Evolutionary conservation across 2,888 invertebrate genomes (phyloP), one percentile per base, ranked within the genome.

Genomic region (Unio pictorum): DNA sequence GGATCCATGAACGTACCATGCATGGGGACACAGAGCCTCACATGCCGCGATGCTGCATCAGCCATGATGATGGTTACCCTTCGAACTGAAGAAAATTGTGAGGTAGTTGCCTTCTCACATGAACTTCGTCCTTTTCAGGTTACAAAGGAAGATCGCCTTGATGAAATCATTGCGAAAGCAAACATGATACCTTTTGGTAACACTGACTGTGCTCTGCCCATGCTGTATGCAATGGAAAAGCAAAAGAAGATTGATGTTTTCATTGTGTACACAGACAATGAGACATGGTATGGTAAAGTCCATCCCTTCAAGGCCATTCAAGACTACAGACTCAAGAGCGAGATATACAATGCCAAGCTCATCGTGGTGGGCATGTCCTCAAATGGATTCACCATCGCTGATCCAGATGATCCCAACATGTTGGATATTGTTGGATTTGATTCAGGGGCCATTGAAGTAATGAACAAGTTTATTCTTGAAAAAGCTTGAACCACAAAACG

Each of bases 241-340:
- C 92, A 93, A 55, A 91, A 93, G 80, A 90, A 76, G 75, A 92
- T 93, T 76, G 95, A 95, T 87, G 93, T 94, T 45, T 94, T 95
- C 88, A 92, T 95, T 66, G 93, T 94, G 87, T 92, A 94, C 87
- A 92, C 94, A 56, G 93, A 94, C 88, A 81, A 91, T 90, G 81
- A 86, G 82, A 78, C 89, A 76, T 61, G 81, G 74, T 78, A 85
- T 79, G 80, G 45, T 56, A 79, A 15, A 88, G 91, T 90, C 86
- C 93, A 90, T 90, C 93, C 82, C 87, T 91, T 79, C 89, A 76
- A 89, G 55, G 91, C 91, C 11, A 90, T 95, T 66, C 87, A 91
- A 70, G 90, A 92, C 64, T 95, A 95, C 87, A 91, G 93, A 71
- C 83, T 89, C 34, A 88, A 90, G 62, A 85, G 91, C 73, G 91